Percentiles rank a stretch among this genome's conserved stretches.
Evolutionary conservation across 2,797 vertebrate species (phyloP).

Genomic region (Ceryle rudis): DNA sequence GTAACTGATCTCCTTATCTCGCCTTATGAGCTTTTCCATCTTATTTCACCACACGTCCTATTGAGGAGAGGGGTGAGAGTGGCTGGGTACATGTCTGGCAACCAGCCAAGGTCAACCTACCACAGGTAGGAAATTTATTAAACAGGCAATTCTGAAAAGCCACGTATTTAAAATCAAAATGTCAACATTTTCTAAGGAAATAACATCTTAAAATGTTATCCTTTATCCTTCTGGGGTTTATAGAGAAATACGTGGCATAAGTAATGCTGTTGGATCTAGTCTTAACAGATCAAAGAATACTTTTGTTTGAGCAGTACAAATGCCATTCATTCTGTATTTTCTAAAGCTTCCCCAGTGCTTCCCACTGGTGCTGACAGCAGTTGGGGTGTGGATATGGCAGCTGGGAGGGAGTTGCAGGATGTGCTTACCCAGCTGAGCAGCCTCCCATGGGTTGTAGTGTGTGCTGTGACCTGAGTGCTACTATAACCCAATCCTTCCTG

Average conservation of each 20-base stretch:
- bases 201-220: neutral
- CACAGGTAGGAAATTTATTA: neutral
- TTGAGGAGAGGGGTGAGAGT: accelerated
- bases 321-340: neutral
- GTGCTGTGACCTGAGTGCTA: neutral
- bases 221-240: neutral
- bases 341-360: neutral
- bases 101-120: neutral
- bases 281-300: neutral
- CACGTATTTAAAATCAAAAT: neutral
- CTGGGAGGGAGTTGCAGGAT: neutral
- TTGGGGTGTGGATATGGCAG: accelerated
- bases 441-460: neutral
- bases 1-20: neutral
- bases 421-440: accelerated
- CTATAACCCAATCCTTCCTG: neutral
- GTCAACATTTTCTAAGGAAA: neutral
- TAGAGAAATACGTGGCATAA: neutral
- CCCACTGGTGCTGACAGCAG: neutral
- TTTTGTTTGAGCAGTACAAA: neutral
- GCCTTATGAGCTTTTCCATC: neutral
- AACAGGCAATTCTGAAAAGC: neutral
- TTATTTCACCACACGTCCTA: accelerated
- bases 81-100: neutral
- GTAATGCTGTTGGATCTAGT: neutral